Conservation (phyloP, 2,113 vertebrate species). For the Orycteropus afer region DNA sequence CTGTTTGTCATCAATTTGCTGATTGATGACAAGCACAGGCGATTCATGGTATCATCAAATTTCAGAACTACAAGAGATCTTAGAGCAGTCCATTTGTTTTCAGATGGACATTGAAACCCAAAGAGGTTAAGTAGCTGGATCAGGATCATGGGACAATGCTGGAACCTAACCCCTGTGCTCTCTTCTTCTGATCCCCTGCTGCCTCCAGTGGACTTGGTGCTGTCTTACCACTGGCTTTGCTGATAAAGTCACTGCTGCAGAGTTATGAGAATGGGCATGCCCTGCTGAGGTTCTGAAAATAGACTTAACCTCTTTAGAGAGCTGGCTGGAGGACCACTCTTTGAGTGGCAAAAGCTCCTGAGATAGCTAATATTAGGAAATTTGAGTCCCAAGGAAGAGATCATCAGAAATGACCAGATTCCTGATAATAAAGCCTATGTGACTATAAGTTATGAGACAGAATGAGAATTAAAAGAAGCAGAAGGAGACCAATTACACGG, state of each 20-base stretch:
- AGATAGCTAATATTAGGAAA: rapidly evolving
- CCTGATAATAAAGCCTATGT: rapidly evolving
- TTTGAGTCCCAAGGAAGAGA: background rate
- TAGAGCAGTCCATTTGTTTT: background rate
- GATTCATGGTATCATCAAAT: background rate
- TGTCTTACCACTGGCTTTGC: background rate
- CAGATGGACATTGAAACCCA: background rate
- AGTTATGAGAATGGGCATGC: background rate
- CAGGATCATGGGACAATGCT: background rate
- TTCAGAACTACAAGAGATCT: background rate
- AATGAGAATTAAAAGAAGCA: background rate
- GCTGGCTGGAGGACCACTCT: background rate
- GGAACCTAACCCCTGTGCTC: no score
- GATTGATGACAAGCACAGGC: background rate
- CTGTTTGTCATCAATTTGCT: background rate
- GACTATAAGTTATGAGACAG: background rate
- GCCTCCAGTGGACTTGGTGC: no score
- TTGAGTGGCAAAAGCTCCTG: background rate
- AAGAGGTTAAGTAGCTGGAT: background rate
- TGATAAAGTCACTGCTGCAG: background rate
- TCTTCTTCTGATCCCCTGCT: background rate
- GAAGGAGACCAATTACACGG: rapidly evolving
- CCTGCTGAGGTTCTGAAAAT: background rate
- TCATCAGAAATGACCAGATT: background rate
- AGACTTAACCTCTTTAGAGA: background rate